A percentile compares a stretch with the other conserved stretches of the same genome.
Conservation (phyloP, 2,888 invertebrate genomes). For the Caradrina kadenii region DNA sequence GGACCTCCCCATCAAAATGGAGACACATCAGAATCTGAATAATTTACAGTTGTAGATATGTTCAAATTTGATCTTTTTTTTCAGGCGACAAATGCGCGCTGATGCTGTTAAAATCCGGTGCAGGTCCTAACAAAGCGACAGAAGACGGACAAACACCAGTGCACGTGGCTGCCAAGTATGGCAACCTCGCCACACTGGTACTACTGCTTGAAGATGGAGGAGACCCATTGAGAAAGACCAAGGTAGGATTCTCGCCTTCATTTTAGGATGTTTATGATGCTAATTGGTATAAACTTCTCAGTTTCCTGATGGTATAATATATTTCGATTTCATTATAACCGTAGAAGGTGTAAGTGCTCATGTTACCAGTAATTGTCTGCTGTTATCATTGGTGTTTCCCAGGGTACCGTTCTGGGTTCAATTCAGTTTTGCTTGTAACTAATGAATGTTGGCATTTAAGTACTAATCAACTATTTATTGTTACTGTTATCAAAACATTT, state of each 20-base stretch:
- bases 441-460: not conserved
- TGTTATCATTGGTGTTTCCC: not conserved
- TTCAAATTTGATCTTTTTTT: not conserved
- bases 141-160: slow-evolving; percentile 99
- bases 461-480: too few species aligned
- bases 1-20: not conserved
- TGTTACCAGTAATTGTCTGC: not conserved
- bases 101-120: slow-evolving; percentile 99
- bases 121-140: slow-evolving; percentile 98
- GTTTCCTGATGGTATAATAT: not conserved
- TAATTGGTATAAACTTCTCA: not conserved
- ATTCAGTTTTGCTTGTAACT: not conserved
- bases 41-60: not conserved
- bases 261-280: not conserved
- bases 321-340: not conserved
- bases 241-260: slow-evolving; percentile 90
- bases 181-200: slow-evolving; percentile 96
- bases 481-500: too few species aligned
- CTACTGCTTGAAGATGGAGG: slow-evolving; percentile 98
- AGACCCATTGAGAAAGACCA: slow-evolving; percentile 97
- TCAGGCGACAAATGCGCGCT: slow-evolving; percentile 94
- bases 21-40: not conserved
- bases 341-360: not conserved
- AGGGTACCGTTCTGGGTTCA: not conserved
- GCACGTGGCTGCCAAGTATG: slow-evolving; percentile 98